These are phyloP conservation scores for Steinernema feltiae DNA, from an alignment of 1,140 invertebrate species.

Conservation along the genomic window DNA sequence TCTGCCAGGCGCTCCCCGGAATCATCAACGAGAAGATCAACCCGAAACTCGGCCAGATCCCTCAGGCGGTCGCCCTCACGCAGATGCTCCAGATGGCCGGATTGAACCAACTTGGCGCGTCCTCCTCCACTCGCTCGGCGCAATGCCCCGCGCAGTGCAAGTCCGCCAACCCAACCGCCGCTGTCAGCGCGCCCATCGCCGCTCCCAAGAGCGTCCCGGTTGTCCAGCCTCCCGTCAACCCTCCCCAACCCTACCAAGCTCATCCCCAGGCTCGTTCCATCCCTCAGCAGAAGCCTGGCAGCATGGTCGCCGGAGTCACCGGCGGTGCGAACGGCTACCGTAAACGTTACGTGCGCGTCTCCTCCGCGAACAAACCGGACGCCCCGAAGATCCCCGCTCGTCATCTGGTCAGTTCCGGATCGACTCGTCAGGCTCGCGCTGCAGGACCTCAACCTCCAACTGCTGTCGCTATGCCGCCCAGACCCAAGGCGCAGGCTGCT, in stretches of 20 bases:
- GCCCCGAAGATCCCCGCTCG: neutral
- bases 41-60: constrained; percentile 44
- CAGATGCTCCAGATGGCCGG: constrained; percentile 43
- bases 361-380: constrained; percentile 7
- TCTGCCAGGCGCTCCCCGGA: constrained; percentile 45
- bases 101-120: neutral
- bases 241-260: neutral
- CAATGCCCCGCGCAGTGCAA: constrained; percentile 13
- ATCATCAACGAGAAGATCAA: constrained; percentile 53
- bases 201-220: constrained; percentile 9
- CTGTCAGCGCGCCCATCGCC: neutral
- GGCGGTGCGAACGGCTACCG: neutral
- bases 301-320: neutral
- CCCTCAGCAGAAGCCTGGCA: neutral
- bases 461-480: neutral
- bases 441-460: constrained; percentile 9
- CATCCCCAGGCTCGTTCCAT: neutral
- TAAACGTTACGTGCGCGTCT: neutral
- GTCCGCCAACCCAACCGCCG: neutral
- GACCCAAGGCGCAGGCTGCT: neutral
- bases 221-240: neutral
- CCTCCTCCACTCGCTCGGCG: neutral
- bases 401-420: neutral
- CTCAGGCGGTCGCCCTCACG: constrained; percentile 47
- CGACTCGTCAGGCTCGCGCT: neutral